Evolutionary conservation across 2,797 vertebrate species (phyloP).

Genomic region (Graptemys geographica): DNA sequence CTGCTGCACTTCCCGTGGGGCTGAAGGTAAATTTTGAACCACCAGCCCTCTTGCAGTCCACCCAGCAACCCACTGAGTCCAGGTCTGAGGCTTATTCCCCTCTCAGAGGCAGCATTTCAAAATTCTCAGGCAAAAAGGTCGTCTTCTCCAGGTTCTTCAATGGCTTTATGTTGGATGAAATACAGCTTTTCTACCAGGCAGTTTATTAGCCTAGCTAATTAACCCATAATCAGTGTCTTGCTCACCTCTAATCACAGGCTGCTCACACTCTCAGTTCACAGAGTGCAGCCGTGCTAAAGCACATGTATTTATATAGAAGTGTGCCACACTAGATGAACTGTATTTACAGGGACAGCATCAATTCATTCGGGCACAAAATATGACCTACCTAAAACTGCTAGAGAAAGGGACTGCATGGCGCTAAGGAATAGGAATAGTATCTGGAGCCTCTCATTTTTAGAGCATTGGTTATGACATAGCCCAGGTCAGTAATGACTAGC

Average conservation of each 20-base stretch:
- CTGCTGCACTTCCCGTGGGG: neutral
- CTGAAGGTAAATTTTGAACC: neutral
- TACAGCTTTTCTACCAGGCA: constrained; percentile 72
- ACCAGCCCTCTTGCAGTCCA: neutral
- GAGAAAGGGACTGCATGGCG: neutral
- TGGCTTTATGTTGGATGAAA: constrained; percentile 65
- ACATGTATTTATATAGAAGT: constrained; percentile 71
- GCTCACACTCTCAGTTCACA: constrained; percentile 53
- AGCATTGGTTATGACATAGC: neutral
- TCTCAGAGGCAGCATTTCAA: constrained; percentile 25
- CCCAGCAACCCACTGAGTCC: neutral
- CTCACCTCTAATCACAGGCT: constrained; percentile 78
- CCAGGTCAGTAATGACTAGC: neutral
- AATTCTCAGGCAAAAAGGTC: constrained; percentile 43
- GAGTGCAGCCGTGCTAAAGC: constrained; percentile 53
- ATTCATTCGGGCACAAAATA: constrained; percentile 24
- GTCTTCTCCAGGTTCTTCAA: constrained; percentile 20
- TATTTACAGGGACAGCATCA: constrained; percentile 42
- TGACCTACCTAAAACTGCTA: constrained; percentile 51
- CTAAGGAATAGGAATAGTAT: neutral
- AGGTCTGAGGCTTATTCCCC: neutral
- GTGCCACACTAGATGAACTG: constrained; percentile 37
- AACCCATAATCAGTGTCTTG: constrained; percentile 74
- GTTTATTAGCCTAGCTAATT: constrained; percentile 83
- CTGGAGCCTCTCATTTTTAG: neutral